Evolutionary conservation across 2,888 invertebrate genomes (phyloP).

Genomic region (Meloe dianella): DNA sequence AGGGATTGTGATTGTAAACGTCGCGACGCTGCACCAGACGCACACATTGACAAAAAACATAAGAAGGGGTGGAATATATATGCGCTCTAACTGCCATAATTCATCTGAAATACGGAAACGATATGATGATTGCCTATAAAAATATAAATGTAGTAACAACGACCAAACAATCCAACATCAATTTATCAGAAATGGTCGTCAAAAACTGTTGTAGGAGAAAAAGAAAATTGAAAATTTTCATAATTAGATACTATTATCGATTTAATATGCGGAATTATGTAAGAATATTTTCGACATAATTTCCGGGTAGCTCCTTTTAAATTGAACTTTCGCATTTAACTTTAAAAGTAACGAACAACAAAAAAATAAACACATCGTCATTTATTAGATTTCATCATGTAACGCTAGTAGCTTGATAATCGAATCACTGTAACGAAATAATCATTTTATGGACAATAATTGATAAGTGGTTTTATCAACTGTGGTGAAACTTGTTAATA

Average conservation of each 20-base stretch:
- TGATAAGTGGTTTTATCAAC: neutral
- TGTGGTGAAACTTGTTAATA: neutral
- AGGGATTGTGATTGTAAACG: constrained; percentile 3
- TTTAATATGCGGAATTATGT: neutral
- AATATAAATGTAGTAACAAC: neutral
- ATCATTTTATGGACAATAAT: neutral
- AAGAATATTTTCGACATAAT: neutral
- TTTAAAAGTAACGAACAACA: neutral
- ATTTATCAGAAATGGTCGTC: neutral
- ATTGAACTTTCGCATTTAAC: neutral
- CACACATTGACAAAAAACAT: neutral
- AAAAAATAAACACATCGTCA: neutral
- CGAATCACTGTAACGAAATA: neutral
- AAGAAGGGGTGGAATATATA: neutral
- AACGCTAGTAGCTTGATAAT: neutral
- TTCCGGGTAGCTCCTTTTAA: too few relatives aligned
- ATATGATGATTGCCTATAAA: neutral
- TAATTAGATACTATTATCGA: neutral
- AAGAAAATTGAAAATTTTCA: neutral
- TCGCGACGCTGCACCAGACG: constrained; percentile 11
- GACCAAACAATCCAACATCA: constrained; percentile 4
- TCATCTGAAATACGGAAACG: constrained; percentile 2
- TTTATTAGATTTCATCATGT: neutral
- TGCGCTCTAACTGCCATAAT: constrained; percentile 3
- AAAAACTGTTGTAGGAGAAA: too few relatives aligned